Evolutionary conservation across 2,888 invertebrate genomes (phyloP).

Genomic region (Orchesella flavescens): DNA sequence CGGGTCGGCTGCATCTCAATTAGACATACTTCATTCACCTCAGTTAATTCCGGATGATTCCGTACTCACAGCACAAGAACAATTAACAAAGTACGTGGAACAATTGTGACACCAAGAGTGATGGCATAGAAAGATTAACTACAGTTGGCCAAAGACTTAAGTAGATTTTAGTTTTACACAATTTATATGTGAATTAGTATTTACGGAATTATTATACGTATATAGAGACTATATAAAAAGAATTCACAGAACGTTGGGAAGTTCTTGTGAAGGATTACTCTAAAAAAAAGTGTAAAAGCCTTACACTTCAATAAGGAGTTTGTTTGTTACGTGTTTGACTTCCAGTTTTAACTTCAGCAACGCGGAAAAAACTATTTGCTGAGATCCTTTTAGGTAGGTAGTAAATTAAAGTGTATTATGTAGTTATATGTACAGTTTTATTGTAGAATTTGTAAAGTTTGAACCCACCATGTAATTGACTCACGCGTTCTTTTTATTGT

Average conservation of each 20-base stretch:
- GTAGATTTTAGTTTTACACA: conserved; percentile 60
- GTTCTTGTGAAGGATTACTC: not conserved
- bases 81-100: conserved; percentile 95
- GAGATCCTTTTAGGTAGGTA: conserved; percentile 37
- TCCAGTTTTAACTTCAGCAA: conserved; percentile 12
- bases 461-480: conserved; percentile 35
- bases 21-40: conserved; percentile 74
- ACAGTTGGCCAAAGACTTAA: conserved; percentile 65
- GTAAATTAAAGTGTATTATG: not conserved
- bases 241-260: not conserved
- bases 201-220: conserved; percentile 44
- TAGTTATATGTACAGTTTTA: conserved; percentile 23
- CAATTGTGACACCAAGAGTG: conserved; percentile 80
- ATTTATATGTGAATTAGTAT: conserved; percentile 53
- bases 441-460: conserved; percentile 51
- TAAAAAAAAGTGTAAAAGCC: conserved; percentile 35
- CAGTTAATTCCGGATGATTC: conserved; percentile 80
- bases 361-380: not conserved
- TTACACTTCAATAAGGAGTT: conserved; percentile 40
- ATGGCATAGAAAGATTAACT: conserved; percentile 64
- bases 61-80: conserved; percentile 92
- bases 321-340: conserved; percentile 41
- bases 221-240: conserved; percentile 12
- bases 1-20: conserved; percentile 72
- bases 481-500: not conserved